Evolutionary conservation across 1,140 invertebrate species (phyloP).

Genomic region (Drosophila albomicans): DNA sequence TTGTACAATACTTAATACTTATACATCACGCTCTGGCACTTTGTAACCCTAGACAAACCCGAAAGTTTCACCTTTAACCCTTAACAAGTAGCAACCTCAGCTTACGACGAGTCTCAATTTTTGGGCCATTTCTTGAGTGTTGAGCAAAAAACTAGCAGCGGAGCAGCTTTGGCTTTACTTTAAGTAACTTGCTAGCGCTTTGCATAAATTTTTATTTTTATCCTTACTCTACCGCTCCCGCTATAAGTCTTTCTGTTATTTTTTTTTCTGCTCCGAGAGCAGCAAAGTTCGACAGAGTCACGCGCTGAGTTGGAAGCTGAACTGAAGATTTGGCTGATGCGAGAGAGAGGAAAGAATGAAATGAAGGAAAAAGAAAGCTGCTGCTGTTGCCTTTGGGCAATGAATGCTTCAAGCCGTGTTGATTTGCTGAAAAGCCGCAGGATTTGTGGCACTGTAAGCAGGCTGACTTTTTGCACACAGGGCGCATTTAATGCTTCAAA

Average conservation of each 20-base stretch:
- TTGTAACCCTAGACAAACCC: constrained; percentile 57
- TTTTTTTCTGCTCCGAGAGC: constrained; percentile 25
- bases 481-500: constrained; percentile 70
- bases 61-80: constrained; percentile 55
- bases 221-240: not conserved
- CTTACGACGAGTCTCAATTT: constrained; percentile 53
- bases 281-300: constrained; percentile 74
- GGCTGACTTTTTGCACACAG: constrained; percentile 47
- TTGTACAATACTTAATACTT: constrained; percentile 40
- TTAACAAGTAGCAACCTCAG: constrained; percentile 53
- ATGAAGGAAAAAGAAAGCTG: not conserved
- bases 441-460: constrained; percentile 74
- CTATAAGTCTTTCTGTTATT: not conserved
- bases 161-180: constrained; percentile 71
- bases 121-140: constrained; percentile 37
- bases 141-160: constrained; percentile 46
- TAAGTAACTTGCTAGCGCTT: constrained; percentile 78
- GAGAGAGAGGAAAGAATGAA: not conserved
- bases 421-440: constrained; percentile 80
- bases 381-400: constrained; percentile 20
- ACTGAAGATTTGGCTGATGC: constrained; percentile 8
- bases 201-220: constrained; percentile 71
- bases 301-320: constrained; percentile 65
- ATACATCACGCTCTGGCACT: constrained; percentile 54
- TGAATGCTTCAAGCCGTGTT: constrained; percentile 56